Percentiles rank a stretch among this genome's conserved stretches.
Evolutionary conservation across 1,140 invertebrate genomes (phyloP).

Genomic region (Euura lappo): DNA sequence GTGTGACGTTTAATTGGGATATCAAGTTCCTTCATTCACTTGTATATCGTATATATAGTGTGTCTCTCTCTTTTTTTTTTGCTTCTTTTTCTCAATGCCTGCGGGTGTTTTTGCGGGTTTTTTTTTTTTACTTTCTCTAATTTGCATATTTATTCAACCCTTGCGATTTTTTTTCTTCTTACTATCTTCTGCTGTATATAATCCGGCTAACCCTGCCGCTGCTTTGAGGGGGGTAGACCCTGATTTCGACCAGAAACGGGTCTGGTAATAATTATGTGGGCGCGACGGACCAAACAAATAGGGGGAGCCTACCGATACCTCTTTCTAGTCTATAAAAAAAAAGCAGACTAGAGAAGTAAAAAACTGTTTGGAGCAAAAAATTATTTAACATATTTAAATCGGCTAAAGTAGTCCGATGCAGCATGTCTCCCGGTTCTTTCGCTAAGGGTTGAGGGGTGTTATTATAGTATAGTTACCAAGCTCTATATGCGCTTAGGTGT

Average conservation of each 20-base stretch:
- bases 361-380: conserved; percentile 15
- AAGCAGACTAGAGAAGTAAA: conserved; percentile 11
- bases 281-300: conserved; percentile 54
- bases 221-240: conserved; percentile 19
- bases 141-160: not conserved
- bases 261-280: conserved; percentile 54
- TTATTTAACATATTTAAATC: conserved; percentile 25
- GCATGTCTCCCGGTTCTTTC: conserved; percentile 22
- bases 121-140: conserved; percentile 32
- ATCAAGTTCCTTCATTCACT: conserved; percentile 34
- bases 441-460: conserved; percentile 15
- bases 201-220: not conserved
- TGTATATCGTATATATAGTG: not conserved
- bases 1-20: conserved; percentile 55
- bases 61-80: conserved; percentile 1
- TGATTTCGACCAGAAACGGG: conserved; percentile 31
- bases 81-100: not conserved
- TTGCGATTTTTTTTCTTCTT: conserved; percentile 8
- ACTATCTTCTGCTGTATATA: not conserved
- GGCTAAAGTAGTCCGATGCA: not conserved
- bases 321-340: conserved; percentile 13
- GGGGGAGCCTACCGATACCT: conserved; percentile 21
- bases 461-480: no score
- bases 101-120: conserved; percentile 20
- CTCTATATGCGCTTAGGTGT: no score